Evolutionary conservation across 2,888 invertebrate genomes (phyloP).

Genomic region (Adineta ricciae): DNA sequence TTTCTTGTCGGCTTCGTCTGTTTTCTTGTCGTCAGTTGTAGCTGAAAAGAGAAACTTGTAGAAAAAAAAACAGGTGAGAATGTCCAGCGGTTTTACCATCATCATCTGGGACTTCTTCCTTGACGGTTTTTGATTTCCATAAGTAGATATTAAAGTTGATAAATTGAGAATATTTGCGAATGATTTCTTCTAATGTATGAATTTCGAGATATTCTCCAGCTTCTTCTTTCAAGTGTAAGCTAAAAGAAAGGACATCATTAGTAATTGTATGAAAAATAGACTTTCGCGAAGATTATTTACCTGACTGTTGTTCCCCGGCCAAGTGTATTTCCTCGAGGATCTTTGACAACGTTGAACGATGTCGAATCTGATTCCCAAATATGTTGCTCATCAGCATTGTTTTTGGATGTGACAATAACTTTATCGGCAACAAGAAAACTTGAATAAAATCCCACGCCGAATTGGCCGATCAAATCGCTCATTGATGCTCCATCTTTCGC

Average conservation of each 20-base stretch:
- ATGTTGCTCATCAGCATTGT: constrained; percentile 75
- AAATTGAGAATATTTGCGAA: constrained; percentile 97
- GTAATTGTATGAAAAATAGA: no score
- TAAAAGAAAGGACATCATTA: neutral
- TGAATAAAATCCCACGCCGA: constrained; percentile 98
- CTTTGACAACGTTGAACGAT: constrained; percentile 75
- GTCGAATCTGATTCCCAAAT: constrained; percentile 95
- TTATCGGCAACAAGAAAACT: constrained; percentile 89
- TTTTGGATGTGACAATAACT: constrained; percentile 86
- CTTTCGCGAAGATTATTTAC: constrained; percentile 41
- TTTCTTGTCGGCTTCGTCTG: constrained; percentile 18
- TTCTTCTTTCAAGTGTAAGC: constrained; percentile 86
- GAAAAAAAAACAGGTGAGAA: no score
- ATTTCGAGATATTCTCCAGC: constrained; percentile 87
- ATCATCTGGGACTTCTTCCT: constrained; percentile 41
- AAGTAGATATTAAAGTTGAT: constrained; percentile 96
- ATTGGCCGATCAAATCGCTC: constrained; percentile 96
- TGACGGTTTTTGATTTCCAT: constrained; percentile 65
- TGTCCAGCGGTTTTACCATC: constrained; percentile 57
- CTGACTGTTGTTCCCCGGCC: constrained; percentile 75
- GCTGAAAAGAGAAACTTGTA: no score
- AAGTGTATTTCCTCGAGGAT: constrained; percentile 83
- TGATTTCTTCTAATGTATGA: constrained; percentile 74
- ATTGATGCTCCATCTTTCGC: constrained; percentile 48
- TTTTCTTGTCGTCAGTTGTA: neutral